Conservation (phyloP, 2,113 vertebrate species). For the Zosterops pallidus region DNA sequence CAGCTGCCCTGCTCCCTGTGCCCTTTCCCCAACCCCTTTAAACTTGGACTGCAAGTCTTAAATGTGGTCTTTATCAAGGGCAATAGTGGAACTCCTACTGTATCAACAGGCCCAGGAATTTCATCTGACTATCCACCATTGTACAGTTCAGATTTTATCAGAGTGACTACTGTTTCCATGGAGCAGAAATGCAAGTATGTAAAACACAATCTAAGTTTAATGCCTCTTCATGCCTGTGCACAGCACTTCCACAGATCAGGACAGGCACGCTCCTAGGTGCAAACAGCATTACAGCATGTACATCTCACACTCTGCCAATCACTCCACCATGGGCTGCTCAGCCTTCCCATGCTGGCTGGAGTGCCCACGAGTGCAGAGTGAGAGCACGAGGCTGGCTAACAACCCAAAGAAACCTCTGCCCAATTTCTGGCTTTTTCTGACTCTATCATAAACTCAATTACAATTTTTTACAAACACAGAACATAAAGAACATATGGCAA, state of each 20-base stretch:
- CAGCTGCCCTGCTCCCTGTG: background rate
- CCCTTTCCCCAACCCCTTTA: background rate
- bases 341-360: background rate
- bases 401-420: background rate
- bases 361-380: background rate
- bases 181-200: background rate
- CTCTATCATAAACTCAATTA: background rate
- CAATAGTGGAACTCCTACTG: background rate
- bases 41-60: background rate
- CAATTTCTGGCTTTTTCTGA: background rate
- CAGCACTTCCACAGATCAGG: background rate
- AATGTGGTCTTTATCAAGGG: background rate
- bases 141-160: background rate
- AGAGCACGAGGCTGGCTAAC: background rate
- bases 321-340: background rate
- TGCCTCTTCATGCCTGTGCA: background rate
- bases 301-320: fast-evolving
- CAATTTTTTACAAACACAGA: background rate
- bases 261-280: background rate
- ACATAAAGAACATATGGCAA: background rate
- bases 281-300: background rate
- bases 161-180: background rate
- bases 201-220: background rate
- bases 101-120: background rate
- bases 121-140: background rate